Conservation (phyloP, 2,797 vertebrate species). For the Luscinia megarhynchos region DNA sequence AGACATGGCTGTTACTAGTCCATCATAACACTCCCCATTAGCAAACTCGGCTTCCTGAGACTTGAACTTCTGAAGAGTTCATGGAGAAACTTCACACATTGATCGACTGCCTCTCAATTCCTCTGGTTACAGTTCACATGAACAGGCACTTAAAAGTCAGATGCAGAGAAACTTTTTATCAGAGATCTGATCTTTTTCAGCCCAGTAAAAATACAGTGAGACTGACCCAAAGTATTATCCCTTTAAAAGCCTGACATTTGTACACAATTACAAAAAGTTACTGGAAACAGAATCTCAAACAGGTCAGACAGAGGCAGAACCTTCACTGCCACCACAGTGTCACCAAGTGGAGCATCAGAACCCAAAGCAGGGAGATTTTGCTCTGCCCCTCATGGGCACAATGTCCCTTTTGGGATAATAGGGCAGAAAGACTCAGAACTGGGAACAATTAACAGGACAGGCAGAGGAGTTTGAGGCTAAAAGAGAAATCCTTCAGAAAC, state of each 20-base stretch:
- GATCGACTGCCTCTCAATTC: background rate
- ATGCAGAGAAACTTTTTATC: background rate
- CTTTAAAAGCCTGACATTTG: background rate
- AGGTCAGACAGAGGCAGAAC: background rate
- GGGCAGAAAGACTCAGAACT: background rate
- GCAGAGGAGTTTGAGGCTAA: background rate
- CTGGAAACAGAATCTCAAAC: background rate
- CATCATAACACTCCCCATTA: background rate
- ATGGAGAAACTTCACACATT: background rate
- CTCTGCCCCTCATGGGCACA: accelerated
- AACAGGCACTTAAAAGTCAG: background rate
- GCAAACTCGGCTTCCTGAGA: background rate
- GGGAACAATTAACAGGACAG: background rate
- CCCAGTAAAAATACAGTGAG: background rate
- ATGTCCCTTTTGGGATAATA: accelerated
- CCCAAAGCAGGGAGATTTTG: background rate
- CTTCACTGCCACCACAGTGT: background rate
- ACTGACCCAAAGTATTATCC: background rate
- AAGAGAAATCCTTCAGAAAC: background rate
- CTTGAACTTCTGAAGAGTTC: background rate
- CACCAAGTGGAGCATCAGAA: background rate
- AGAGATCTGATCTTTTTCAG: background rate
- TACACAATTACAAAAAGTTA: background rate
- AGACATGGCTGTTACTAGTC: background rate
- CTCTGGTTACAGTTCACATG: background rate